Percentiles rank a stretch among this genome's conserved stretches.
Evolutionary conservation across 2,113 vertebrate genomes (phyloP).

Genomic region (Choloepus hoffmanni): DNA sequence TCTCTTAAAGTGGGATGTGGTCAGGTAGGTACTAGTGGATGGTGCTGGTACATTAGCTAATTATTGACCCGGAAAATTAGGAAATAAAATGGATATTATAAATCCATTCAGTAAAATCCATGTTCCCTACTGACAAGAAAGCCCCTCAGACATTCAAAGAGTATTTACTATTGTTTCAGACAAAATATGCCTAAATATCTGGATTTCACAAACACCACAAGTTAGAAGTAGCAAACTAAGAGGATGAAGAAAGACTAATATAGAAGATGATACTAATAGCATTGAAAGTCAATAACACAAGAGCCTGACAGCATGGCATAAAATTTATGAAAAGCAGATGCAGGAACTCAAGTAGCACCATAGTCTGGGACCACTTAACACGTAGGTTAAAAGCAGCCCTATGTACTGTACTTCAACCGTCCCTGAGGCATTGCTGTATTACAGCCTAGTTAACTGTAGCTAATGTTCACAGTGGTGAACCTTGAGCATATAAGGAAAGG

Average conservation of each 20-base stretch:
- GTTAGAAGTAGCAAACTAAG: constrained; percentile 44
- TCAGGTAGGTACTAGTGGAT: background rate
- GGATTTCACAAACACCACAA: background rate
- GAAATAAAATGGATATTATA: constrained; percentile 45
- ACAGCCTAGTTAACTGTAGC: constrained; percentile 58
- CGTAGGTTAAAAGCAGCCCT: constrained; percentile 67
- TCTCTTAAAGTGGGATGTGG: background rate
- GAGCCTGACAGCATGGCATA: constrained; percentile 53
- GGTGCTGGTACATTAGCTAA: background rate
- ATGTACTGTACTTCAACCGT: background rate
- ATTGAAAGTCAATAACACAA: background rate
- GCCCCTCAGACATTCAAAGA: background rate
- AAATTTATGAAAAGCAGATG: constrained; percentile 72
- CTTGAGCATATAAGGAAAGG: constrained; percentile 40
- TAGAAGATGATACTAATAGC: constrained; percentile 19
- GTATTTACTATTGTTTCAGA: background rate
- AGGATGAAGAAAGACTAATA: background rate
- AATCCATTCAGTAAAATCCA: constrained; percentile 36
- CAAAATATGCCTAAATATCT: background rate
- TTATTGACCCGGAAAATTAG: background rate
- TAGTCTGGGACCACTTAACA: constrained; percentile 60
- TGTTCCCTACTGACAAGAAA: background rate
- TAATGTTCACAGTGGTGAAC: constrained; percentile 26
- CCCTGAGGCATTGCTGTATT: constrained; percentile 48
- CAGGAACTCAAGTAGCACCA: constrained; percentile 56